Conservation (phyloP, 2,888 invertebrate genomes). For the Gerris lacustris region DNA sequence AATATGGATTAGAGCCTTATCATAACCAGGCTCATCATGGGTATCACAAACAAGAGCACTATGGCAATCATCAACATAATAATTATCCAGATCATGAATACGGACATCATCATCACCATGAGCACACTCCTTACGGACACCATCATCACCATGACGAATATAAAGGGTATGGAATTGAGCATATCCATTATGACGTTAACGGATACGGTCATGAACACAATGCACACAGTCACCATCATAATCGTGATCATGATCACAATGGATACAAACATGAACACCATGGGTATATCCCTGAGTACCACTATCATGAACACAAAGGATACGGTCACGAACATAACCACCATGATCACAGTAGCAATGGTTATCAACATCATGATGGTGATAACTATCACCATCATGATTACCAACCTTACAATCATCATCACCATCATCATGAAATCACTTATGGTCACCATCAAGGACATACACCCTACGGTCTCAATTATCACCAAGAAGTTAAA, state of each 20-base stretch:
- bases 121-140: not conserved
- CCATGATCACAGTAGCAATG: not conserved
- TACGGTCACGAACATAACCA: not conserved
- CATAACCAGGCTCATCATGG: not conserved
- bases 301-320: not conserved
- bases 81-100: not conserved
- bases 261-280: not conserved
- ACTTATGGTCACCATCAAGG: not conserved
- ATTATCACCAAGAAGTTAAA: not conserved
- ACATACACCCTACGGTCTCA: not conserved
- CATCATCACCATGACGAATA: not conserved
- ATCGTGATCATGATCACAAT: not conserved
- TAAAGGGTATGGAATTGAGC: not conserved
- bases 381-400: not conserved
- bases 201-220: not conserved
- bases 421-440: not conserved
- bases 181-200: not conserved
- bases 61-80: not conserved
- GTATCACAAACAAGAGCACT: not conserved
- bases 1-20: not conserved
- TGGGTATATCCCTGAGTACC: not conserved
- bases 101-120: not conserved
- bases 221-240: not conserved
- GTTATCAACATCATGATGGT: not conserved
- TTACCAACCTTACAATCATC: not conserved